Conservation (phyloP, 2,113 vertebrate species). For the Hemiscyllium ocellatum region DNA sequence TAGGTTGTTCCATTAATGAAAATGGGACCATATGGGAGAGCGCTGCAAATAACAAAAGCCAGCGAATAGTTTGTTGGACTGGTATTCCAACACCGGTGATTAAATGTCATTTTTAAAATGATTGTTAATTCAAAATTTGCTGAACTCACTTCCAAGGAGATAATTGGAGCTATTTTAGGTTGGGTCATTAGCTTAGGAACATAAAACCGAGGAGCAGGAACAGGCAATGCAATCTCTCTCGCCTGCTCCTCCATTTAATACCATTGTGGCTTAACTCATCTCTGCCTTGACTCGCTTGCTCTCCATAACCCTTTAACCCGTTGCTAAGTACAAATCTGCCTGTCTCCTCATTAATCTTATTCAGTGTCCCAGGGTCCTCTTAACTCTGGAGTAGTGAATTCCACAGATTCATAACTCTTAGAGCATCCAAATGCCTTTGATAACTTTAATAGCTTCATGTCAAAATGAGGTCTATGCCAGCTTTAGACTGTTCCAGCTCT, state of each 20-base stretch:
- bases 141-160: not conserved
- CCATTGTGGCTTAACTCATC: too few species aligned
- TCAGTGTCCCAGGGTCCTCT: too few species aligned
- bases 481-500: not conserved
- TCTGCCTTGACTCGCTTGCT: too few species aligned
- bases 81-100: not conserved
- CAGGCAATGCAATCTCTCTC: too few species aligned
- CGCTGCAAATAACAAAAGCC: not conserved
- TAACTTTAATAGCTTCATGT: not conserved
- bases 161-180: not conserved
- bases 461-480: not conserved
- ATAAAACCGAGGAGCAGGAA: too few species aligned
- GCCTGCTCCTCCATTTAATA: too few species aligned
- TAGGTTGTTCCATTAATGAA: not conserved
- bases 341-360: too few species aligned
- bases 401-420: too few species aligned
- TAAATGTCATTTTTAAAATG: not conserved
- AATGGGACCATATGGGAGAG: not conserved
- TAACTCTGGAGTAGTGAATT: too few species aligned
- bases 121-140: not conserved
- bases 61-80: not conserved
- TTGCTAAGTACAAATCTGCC: too few species aligned
- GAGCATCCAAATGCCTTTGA: not conserved
- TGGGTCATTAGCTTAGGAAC: not conserved
- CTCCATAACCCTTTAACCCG: too few species aligned